These are phyloP conservation scores for Pogonocichla stellata DNA, from an alignment of 2,113 vertebrate species.

Conservation along the genomic window DNA sequence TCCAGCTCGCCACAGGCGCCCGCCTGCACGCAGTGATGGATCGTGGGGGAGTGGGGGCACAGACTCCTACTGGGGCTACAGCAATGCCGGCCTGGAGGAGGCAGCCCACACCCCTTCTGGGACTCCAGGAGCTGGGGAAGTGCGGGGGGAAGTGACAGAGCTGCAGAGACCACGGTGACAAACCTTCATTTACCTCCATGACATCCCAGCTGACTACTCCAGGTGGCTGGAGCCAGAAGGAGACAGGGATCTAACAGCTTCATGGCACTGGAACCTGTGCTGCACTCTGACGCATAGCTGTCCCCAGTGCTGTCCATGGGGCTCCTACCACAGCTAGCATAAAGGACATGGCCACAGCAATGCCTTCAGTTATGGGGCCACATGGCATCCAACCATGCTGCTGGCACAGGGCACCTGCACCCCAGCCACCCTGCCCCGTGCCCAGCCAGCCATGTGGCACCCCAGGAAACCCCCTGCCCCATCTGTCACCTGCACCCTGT, in stretches of 20 bases:
- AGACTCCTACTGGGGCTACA: neutral
- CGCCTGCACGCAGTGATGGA: fast-evolving
- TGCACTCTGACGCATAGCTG: neutral
- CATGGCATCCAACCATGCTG: fast-evolving
- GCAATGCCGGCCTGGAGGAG: neutral
- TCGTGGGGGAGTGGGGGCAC: fast-evolving
- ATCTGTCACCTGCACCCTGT: neutral
- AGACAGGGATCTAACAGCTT: neutral
- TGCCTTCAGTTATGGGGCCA: neutral
- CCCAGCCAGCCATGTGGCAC: neutral
- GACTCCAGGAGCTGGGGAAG: fast-evolving
- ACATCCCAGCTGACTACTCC: neutral
- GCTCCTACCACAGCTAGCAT: neutral
- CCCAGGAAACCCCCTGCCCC: fast-evolving
- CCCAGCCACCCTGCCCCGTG: neutral
- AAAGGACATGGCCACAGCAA: neutral
- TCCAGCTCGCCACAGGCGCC: neutral
- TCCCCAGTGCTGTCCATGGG: neutral
- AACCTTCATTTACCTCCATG: neutral
- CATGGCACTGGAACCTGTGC: fast-evolving
- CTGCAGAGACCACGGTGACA: neutral
- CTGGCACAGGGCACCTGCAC: neutral
- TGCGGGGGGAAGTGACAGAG: neutral
- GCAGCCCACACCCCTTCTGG: neutral
- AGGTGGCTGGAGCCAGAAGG: neutral